Evolutionary conservation across 53 echinoderm and acorn worm species (phyloP), one percentile per base, ranked within the genome.

Genomic region (Temnopleurus reevesii): DNA sequence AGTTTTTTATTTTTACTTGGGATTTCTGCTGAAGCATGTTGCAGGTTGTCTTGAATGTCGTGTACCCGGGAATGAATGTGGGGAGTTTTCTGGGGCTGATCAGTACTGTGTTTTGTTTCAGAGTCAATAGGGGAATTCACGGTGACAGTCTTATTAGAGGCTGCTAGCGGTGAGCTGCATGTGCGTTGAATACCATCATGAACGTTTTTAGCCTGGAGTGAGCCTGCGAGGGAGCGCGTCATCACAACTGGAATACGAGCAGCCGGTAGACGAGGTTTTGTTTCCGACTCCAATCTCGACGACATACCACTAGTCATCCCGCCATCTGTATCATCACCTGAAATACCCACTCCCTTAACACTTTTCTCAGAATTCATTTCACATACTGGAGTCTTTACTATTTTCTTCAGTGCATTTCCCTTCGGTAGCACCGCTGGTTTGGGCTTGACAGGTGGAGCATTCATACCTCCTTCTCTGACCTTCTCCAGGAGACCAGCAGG

Each of bases 401-500:
- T 35, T 49, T 56, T 56, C 29, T 53, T 53, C 5, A 19, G 55
- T 36, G 49, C 83, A 34, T 81, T 53, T 53, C 83, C 55, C 31
- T 54, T 53, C n/a, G 46, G 83, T 10, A 49, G 83, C 33, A 53
- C 55, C 6, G 56, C 30, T 81, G 35, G 38, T 35, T 56, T 89
- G 36, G 38, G 47, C 41, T 49, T 89, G 66, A 19, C 60, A 79
- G 63, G 61, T 76, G 15, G 86, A 51, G 15, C 64, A 57, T 45
- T 63, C 13, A 9, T 56, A 27, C 38, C 33, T 0, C 13, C 3
- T 34, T 87, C 88, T n/a, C 66, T 87, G 34, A 87, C 71, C 35
- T 87, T 87, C 8, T 86, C 87, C 47, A 92, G 86, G 44, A 92
- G 58, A 27, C 86, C 86, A 6, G 92, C 85, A 12, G 92, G 92